Evolutionary conservation across 2,797 vertebrate species (phyloP), one percentile per base, ranked within the genome.

Genomic region (Aldrovandia affinis): DNA sequence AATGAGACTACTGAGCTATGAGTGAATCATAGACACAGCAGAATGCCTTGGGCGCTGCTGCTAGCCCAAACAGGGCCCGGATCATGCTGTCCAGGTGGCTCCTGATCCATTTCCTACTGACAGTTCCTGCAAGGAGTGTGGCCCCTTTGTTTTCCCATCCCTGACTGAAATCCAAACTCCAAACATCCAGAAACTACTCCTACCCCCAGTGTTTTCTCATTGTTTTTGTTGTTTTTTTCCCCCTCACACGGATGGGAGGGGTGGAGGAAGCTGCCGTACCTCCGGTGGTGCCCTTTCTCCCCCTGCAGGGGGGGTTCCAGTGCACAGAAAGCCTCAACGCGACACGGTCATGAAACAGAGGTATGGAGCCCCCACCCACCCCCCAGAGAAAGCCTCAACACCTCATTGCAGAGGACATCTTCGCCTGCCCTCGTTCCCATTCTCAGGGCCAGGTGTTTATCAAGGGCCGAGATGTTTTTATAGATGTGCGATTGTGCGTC

Each of bases 101-200:
- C 85, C 86, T 84, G 83, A 84, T 88, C 81, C 6, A 78, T 65
- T 65, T 68, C 63, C 42, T 52, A 80, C 75, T 82, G 83, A 75
- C 78, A 68, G 47, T 54, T 85, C 79, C 84, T 28, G 57, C 73
- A 47, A 25, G 30, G 80, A 84, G 80, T 84, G 55, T 70, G 82
- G 70, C 44, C 81, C 83, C 78, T 85, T 82, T 86, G 50, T 89
- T 88, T 88, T 82, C 86, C 68, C 81, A 88, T 84, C 87, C 87
- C 84, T 82, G 86, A 89, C 86, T 88, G 89, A 89, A 86, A 90
- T 86, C 70, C 84, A 39, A 86, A 90, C 84, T 50, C 81, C 75
- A 91, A 91, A 89, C 88, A 91, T 84, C 86, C 87, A 83, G 61
- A 83, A 52, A 83, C 25, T 55, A 44, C 39, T 70, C 39, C n/a